Base-by-base conservation (phyloP, 2,888 invertebrate species). In the Acanthosepion pharaonis region DNA sequence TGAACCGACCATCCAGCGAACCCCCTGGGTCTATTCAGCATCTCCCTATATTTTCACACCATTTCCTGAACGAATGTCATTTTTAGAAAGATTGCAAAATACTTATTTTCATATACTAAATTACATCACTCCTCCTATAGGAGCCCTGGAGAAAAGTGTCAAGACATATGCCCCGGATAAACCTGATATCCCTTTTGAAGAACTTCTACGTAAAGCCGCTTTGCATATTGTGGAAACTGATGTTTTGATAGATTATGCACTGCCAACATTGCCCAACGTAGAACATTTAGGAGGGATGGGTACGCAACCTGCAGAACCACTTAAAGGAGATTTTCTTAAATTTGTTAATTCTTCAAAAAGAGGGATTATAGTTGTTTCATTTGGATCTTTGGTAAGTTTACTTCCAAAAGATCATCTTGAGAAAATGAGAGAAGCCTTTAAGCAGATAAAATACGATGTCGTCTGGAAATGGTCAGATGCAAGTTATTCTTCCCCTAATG, bases 311-410 rank as follows among this genome's bases (percentile, higher is more conserved):
- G 55, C 95, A 9, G 94, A 95, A 33, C 91, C 94, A 1, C 92
- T 96, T 2, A 91, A 94, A n/a, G 91, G 48, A 9, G 91, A 95
- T 25, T 55, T 95, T 28, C 64, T 95, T 53, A 42, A 92, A 8
- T 95, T 95, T 51, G 94, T 95, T 91, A 94, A 95, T 78, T 55
- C 33, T 18, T 94, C 95, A 48, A 94, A 93, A 48, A 48, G 95
- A 23, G 96, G 95, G 8, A 95, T 94, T 15, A 95, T 96, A 91
- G 48, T 96, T 20, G 94, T 96, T 33, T 95, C 95, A 0, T 95
- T 95, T 94, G 96, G 96, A 5, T 94, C 95, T 20, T 3, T 95
- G n/a, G 42, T 94, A 15, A 94, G 94, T 91, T 20, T 91, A 6
- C 53, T 95, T 20, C 95, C 96, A 20, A 48, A 91, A n/a, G 92